Base-by-base conservation (phyloP, 2,113 vertebrate species). In the Thalassarche chlororhynchos region DNA sequence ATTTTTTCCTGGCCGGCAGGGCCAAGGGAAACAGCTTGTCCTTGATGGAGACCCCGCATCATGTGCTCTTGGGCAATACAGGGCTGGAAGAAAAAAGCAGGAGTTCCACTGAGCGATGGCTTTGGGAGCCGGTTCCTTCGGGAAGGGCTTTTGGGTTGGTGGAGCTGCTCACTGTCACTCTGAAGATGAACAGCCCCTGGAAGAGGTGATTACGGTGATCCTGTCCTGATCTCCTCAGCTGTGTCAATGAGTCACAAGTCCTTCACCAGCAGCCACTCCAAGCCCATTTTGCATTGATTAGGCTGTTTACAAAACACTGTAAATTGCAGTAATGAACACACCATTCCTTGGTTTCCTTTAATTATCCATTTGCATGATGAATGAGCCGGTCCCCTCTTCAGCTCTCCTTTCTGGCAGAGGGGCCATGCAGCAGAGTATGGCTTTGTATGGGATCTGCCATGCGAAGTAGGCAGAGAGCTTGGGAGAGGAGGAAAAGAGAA, bases 241-340 rank as follows among this genome's bases (percentile, higher is more conserved):
- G 78, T 46, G 71, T 66, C 1, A 1, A 87, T 29, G 6, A 93
- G 91, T 95, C 96, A 85, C 7, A 11, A 92, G 93, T 64, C 70
- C 87, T 89, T 75, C 92, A 72, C 77, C 92, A 88, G 82, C 79
- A 93, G 94, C 85, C 90, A 88, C 92, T 93, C 81, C 70, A 91
- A 92, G 94, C 87, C 72, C 44, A 79, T 96, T 95, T 92, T 89
- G 90, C 12, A 13, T 96, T 95, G 93, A 96, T 96, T 94, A 89
- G 86, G 71, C 85, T 98, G 93, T 97, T 98, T 97, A 89, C 97
- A 91, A 95, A 98, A 89, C 95, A 97, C 36, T 77, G 57, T 66
- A 91, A 95, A 93, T 90, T 94, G 87, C 89, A 93, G 85, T 70
- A 84, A 95, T 72, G 93, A 90, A 68, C 54, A 24, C 70, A 61